Evolutionary conservation across 2,113 vertebrate species (phyloP), one percentile per base, ranked within the genome.

Genomic region (Halichoerus grypus): DNA sequence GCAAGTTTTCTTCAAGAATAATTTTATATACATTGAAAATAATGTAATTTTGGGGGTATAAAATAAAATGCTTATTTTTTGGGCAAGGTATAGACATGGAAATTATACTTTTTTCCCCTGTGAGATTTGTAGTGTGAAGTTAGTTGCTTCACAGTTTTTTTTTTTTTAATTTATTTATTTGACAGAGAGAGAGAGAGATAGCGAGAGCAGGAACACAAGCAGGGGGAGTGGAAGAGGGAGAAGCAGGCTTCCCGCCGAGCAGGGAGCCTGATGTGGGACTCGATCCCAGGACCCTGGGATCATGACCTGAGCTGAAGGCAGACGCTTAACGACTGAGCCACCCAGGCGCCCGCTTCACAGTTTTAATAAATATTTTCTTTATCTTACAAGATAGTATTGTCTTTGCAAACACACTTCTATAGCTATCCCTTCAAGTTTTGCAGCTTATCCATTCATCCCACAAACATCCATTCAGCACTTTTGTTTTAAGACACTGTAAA

Each of bases 341-440:
- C 39, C 39, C 39, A 42, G 39, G 39, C 5, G 39, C 39, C 39
- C 5, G 51, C 69, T 87, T 92, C 67, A 53, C 16, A 57, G 36
- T 88, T 86, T 84, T 55, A 84, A 46, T 55, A 80, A 80, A 74
- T 61, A n/a, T 76, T 88, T 81, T 92, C 63, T 86, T 91, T 57
- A 59, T 65, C 16, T 24, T 26, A 67, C 57, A 53, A 39, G 74
- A 91, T 39, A 33, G 42, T 33, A 79, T 86, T 42, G 22, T 80
- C n/a, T 82, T 65, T 57, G 55, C 76, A 88, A 72, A 80, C n/a
- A 46, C 5, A 92, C 7, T 63, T 74, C 55, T 91, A 79, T 12
- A 81, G 63, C 55, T 92, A n/a, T 87, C 53, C 69, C n/a, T 55
- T 76, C 21, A 36, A 42, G 42, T 71, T 63, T n/a, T 92, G 26